phyloP scores from a whole-genome alignment of 2,113 vertebrate species.

The Peromyscus californicus region DNA sequence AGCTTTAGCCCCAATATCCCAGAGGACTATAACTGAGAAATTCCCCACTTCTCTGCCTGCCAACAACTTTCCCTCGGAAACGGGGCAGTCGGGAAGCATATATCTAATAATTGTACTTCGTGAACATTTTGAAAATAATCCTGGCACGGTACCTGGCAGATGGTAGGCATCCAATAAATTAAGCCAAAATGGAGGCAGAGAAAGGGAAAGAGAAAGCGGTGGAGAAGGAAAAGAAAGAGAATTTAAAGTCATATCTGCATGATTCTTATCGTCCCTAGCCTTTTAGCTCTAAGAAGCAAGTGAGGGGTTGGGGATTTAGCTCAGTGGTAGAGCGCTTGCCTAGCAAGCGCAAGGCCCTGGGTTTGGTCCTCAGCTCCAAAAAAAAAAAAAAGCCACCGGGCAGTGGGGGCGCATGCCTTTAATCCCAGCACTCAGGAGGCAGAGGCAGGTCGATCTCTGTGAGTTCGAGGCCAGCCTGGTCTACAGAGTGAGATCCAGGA shows the following conservation, averaged over 20 bases:
- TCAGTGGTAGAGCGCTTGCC: too few species aligned
- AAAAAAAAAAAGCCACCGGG: too few species aligned
- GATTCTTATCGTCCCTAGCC: background rate
- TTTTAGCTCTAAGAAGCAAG: background rate
- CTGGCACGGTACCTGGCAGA: background rate
- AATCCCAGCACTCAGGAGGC: too few species aligned
- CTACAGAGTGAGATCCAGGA: too few species aligned
- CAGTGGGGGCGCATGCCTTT: too few species aligned
- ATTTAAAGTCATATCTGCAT: background rate
- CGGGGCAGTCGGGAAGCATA: background rate
- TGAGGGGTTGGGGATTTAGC: too few species aligned
- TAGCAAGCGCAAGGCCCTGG: too few species aligned
- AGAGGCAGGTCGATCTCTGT: too few species aligned
- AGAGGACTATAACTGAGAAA: background rate
- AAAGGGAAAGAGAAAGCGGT: background rate
- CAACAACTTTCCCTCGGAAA: constrained; percentile 7
- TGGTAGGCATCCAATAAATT: background rate
- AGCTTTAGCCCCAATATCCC: background rate
- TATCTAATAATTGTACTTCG: background rate
- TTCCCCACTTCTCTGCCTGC: background rate
- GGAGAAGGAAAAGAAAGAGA: background rate
- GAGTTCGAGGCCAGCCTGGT: too few species aligned
- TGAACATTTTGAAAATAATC: background rate
- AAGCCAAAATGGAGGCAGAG: background rate
- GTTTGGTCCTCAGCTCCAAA: too few species aligned